Evolutionary conservation across 2,888 invertebrate genomes (phyloP).

Genomic region (Epistrophella euchroma): DNA sequence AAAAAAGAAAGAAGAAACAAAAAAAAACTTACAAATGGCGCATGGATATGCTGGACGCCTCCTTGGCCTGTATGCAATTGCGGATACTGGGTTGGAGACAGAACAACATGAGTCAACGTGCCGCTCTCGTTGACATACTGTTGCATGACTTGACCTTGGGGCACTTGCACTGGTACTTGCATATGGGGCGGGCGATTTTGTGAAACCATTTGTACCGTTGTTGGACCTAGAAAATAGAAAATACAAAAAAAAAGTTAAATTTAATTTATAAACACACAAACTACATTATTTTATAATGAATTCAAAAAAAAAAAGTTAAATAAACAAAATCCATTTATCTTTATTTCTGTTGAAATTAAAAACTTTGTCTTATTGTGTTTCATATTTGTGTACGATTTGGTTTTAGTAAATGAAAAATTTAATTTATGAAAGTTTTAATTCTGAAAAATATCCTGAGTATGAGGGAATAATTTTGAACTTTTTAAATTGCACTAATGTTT

Average conservation of each 20-base stretch:
- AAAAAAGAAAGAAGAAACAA: not conserved
- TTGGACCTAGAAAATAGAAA: constrained; percentile 87
- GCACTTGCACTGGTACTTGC: constrained; percentile 95
- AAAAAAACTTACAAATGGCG: constrained; percentile 87
- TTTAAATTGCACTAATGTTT: constrained; percentile 6
- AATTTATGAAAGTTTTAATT: constrained; percentile 1
- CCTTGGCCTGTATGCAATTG: constrained; percentile 84
- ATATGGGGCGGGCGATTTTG: constrained; percentile 90
- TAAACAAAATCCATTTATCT: constrained; percentile 23
- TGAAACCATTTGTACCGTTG: constrained; percentile 94
- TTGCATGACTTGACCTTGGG: constrained; percentile 95
- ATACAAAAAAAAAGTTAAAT: constrained; percentile 78
- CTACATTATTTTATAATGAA: constrained; percentile 12
- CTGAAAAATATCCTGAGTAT: not conserved
- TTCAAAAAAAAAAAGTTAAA: constrained; percentile 3
- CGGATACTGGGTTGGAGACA: constrained; percentile 89
- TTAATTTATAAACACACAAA: constrained; percentile 28
- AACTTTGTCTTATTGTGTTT: constrained; percentile 21
- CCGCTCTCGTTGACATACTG: constrained; percentile 96
- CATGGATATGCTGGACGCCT: constrained; percentile 85
- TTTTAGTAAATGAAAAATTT: constrained; percentile 17
- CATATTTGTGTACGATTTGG: not conserved
- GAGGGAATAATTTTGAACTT: not conserved
- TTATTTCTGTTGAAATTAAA: constrained; percentile 7
- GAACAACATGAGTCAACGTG: constrained; percentile 94